phyloP scores from a whole-genome alignment of 92 coral and sea anemone species.

The Plumapathes pennacea region DNA sequence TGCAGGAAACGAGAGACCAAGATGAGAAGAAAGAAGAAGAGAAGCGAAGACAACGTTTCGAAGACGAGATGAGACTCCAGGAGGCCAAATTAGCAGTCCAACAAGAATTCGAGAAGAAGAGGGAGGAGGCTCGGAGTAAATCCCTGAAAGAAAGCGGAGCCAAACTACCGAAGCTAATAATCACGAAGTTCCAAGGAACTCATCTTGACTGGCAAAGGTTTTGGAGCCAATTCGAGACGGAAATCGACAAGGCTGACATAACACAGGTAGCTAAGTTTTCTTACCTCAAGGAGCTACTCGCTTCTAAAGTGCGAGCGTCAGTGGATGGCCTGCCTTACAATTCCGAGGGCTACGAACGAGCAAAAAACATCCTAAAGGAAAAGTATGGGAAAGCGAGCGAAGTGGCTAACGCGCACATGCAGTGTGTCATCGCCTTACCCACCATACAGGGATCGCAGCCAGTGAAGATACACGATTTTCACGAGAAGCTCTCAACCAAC shows the following conservation, averaged over 20 bases:
- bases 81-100: conserved; percentile 4
- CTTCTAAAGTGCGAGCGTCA: conserved; percentile 29
- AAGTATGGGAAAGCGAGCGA: conserved; percentile 57
- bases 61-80: conserved; percentile 17
- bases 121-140: background rate
- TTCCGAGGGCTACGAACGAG: conserved; percentile 41
- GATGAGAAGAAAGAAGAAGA: conserved; percentile 14
- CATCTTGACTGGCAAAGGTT: conserved; percentile 40
- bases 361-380: conserved; percentile 31
- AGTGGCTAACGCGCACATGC: conserved; percentile 45
- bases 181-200: conserved; percentile 42
- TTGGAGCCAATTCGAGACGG: conserved; percentile 43
- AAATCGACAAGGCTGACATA: conserved; percentile 21
- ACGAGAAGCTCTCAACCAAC: conserved; percentile 20
- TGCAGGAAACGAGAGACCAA: too few species aligned
- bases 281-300: conserved; percentile 26
- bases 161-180: conserved; percentile 28
- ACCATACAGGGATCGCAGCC: conserved; percentile 37
- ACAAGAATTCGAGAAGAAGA: conserved; percentile 9
- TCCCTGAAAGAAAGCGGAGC: background rate
- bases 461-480: conserved; percentile 33
- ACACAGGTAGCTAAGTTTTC: conserved; percentile 32
- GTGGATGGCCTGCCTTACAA: conserved; percentile 36
- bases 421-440: conserved; percentile 34
- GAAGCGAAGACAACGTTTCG: conserved; percentile 4